A percentile compares a stretch with the other conserved stretches of the same genome.
These are phyloP conservation scores for Tetragonula carbonaria DNA, from an alignment of 2,888 invertebrate genomes.

Conservation along the genomic window DNA sequence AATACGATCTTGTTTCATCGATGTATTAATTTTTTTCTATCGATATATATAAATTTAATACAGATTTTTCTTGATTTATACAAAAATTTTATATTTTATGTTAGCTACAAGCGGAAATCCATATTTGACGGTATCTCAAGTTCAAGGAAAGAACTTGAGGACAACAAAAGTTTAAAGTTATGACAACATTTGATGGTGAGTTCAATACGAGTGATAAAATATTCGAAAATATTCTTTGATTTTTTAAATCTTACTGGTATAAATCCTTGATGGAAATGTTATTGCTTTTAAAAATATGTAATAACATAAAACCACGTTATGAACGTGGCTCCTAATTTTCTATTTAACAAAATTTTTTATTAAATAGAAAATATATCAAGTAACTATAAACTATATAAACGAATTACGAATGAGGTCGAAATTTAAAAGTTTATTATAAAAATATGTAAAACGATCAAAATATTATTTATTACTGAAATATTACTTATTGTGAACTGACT, in stretches of 20 bases:
- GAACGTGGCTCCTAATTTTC: too few species aligned
- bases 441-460: not conserved
- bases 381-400: not conserved
- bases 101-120: slow-evolving; percentile 29
- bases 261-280: not conserved
- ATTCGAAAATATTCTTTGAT: not conserved
- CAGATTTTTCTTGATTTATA: not conserved
- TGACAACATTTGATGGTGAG: slow-evolving; percentile 79
- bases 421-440: not conserved
- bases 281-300: not conserved
- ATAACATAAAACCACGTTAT: not conserved
- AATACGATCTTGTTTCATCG: not conserved
- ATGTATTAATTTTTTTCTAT: not conserved
- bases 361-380: not conserved
- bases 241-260: not conserved
- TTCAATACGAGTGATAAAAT: not conserved
- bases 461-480: not conserved
- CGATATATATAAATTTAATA: too few species aligned
- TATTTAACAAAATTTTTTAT: not conserved
- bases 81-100: slow-evolving; percentile 14
- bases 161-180: slow-evolving; percentile 67
- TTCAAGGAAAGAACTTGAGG: slow-evolving; percentile 21
- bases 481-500: not conserved
- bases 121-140: slow-evolving; percentile 32
- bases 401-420: not conserved